Base-by-base conservation (phyloP, 1,140 invertebrate genomes). In the Lerema accius region DNA sequence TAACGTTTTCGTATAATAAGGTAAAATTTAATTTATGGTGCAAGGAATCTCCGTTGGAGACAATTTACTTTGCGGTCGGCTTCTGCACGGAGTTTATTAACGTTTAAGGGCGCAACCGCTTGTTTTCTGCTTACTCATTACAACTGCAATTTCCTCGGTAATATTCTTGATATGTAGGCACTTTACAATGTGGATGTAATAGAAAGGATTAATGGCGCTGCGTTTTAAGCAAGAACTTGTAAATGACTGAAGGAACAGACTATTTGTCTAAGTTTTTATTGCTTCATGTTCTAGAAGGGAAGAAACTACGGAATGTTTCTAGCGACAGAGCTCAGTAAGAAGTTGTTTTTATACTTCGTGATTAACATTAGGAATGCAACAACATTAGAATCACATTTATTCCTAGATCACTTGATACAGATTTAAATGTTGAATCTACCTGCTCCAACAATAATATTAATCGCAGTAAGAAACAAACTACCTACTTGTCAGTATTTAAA, bases 11-110 rank as follows among this genome's bases (percentile, higher is more conserved):
- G 68, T 69, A 70, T 74, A 67, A 78, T 75, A 81, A 78, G 65
- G 63, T 81, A 73, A 74, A 69, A 75, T 79, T 74, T 83, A 79
- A 82, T 78, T 84, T 77, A 53, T 62, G 67, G 64, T 60, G 71
- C 62, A 70, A 76, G 77, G 84, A 81, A 87, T 82, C 67, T 74
- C 69, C 73, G 77, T 80, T 80, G 75, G 78, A 77, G 82, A 80
- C 80, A 87, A 86, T 86, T 87, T 80, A 71, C 74, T 55, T 71
- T 78, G 81, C 78, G 76, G 80, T 67, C 62, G 69, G 45, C 63
- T 67, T 49, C 60, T 60, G 61, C 51, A 39, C 46, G 45, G 64
- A 58, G 62, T 79, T 78, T 69, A 80, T 78, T 79, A 80, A 65
- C 59, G 65, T 65, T 68, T 64, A 61, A 48, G 49, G 59, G 61